Conservation (phyloP, 2,113 vertebrate genomes). For the Microcebus ravelobensis region DNA sequence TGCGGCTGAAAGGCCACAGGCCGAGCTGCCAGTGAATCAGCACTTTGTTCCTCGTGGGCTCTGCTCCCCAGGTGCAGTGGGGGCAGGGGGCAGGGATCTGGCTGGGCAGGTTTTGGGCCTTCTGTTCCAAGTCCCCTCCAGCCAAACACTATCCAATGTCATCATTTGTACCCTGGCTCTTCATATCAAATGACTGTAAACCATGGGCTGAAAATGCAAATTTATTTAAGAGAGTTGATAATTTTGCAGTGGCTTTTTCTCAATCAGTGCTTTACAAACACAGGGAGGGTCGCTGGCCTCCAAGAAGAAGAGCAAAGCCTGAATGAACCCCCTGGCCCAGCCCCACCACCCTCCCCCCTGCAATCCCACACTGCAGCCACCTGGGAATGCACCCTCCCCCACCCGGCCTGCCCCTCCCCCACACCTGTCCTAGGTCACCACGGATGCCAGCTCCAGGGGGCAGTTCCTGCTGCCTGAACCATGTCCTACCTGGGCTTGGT, state of each 20-base stretch:
- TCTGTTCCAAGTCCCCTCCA: neutral
- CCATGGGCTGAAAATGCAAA: neutral
- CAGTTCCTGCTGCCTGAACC: neutral
- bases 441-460: neutral
- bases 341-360: no score
- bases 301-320: neutral
- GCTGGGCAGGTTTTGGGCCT: neutral
- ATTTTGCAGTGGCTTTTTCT: neutral
- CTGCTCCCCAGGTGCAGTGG: neutral
- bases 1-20: neutral
- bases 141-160: neutral
- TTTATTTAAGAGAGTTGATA: neutral
- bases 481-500: neutral
- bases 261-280: neutral
- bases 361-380: neutral
- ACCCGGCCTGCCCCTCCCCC: neutral
- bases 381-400: neutral
- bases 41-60: constrained; percentile 5
- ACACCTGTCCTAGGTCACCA: no score
- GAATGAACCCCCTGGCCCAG: neutral
- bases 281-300: neutral
- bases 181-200: neutral
- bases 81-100: neutral
- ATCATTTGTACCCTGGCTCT: neutral
- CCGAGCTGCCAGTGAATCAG: neutral